These are phyloP conservation scores for Sphinx pinastri DNA, from an alignment of 2,888 invertebrate genomes.

Conservation along the genomic window DNA sequence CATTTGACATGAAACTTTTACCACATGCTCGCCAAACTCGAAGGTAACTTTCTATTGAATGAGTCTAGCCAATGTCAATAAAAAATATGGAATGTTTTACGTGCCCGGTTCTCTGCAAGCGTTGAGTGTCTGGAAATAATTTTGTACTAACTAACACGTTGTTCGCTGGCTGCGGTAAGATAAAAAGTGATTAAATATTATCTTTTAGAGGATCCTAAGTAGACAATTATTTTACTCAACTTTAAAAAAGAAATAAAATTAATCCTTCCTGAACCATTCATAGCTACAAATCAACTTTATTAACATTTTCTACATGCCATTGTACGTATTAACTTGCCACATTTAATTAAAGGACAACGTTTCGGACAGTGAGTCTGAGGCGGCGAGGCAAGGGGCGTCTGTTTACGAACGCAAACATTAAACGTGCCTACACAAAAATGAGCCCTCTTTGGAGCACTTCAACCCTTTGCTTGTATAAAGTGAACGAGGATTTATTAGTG, in stretches of 20 bases:
- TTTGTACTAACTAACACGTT: neutral
- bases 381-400: slow-evolving; percentile 40
- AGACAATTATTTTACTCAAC: neutral
- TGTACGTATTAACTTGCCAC: neutral
- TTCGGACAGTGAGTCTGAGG: slow-evolving; percentile 19
- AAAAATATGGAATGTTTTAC: slow-evolving; percentile 35
- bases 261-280: too few species aligned
- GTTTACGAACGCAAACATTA: slow-evolving; percentile 48
- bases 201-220: neutral
- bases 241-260: too few species aligned
- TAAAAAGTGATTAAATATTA: neutral
- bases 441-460: slow-evolving; percentile 37
- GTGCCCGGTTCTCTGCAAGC: slow-evolving; percentile 17
- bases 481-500: slow-evolving; percentile 48
- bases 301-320: too few species aligned
- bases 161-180: neutral
- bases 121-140: neutral
- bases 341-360: neutral
- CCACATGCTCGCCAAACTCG: slow-evolving; percentile 10
- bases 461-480: slow-evolving; percentile 45
- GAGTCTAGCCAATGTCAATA: slow-evolving; percentile 17
- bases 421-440: slow-evolving; percentile 47
- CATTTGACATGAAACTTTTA: slow-evolving; percentile 15
- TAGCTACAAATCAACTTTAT: too few species aligned
- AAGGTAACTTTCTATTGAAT: slow-evolving; percentile 13